Base-by-base conservation (phyloP, 2,888 invertebrate species). In the Dendrolimus houi region DNA sequence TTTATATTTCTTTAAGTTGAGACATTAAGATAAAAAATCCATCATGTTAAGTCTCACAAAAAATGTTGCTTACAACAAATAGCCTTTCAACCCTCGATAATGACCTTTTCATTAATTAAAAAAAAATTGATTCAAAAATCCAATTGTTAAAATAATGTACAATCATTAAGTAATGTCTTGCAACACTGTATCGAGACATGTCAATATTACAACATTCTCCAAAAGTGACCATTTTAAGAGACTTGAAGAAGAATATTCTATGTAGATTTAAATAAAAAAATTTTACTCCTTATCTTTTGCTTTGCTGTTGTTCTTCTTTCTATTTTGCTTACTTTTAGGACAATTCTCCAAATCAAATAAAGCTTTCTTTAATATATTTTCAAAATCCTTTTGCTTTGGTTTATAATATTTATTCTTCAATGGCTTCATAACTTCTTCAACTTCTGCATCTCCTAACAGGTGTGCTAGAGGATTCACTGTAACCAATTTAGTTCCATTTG, bases 391-490 rank as follows among this genome's bases (percentile, higher is more conserved):
- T 0, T 61, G 41, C 53, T 74, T 82, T 0, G 78, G 65, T n/a
- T 76, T 76, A 47, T 84, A 83, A 56, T 81, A 72, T n/a, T 75
- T 82, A 12, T 70, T 77, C 1, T 63, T 75, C 0, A 63, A 55
- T 0, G 62, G 62, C 13, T 72, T 63, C 0, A 79, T 1, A 0
- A 81, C 62, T 8, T 78, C 65, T 0, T 80, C 71, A 0, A 85
- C 62, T 0, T 70, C 58, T 1, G 64, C 77, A 7, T 75, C 67
- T 0, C 78, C 78, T 0, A 89, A 53, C 0, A 89, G 64, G 64
- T 89, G 89, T 0, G 85, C 83, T n/a, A 87, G 60, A 0, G 88
- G 89, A 55, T 89, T 88, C 0, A 82, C 81, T 0, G 72, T 79
- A 0, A 90, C 79, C 2, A 88, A 63, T 54, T 81, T 84, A 0